A percentile compares a stretch with the other conserved stretches of the same genome.
phyloP scores from a whole-genome alignment of 2,797 vertebrate genomes.

The Peromyscus nudipes region DNA sequence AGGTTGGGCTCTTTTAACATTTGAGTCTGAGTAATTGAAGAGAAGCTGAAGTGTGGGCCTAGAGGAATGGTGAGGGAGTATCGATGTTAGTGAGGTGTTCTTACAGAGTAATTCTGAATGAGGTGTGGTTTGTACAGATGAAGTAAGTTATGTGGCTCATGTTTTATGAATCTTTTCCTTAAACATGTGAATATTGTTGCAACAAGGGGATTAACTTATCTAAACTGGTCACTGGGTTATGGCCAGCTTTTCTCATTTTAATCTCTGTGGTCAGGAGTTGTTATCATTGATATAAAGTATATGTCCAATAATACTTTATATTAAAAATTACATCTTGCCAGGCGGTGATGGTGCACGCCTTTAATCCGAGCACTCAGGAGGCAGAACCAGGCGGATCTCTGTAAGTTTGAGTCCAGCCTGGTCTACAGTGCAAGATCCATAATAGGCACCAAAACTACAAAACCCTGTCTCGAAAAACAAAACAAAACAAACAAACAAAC shows the following conservation, averaged over 20 bases:
- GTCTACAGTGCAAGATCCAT: too few species aligned
- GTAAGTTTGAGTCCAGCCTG: too few species aligned
- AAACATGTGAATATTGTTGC: neutral
- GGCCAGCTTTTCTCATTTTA: neutral
- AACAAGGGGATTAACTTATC: neutral
- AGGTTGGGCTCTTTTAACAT: neutral
- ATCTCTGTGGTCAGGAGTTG: neutral
- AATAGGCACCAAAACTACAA: too few species aligned
- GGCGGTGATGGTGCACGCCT: too few species aligned
- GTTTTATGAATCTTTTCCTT: neutral
- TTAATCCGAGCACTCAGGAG: too few species aligned
- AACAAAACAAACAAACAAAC: too few species aligned
- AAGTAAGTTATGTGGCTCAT: neutral
- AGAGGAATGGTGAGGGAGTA: neutral
- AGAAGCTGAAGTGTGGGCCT: neutral
- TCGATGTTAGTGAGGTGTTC: neutral
- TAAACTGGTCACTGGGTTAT: neutral
- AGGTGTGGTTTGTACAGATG: neutral
- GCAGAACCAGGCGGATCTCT: too few species aligned
- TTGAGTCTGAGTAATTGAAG: neutral
- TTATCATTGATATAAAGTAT: conserved; percentile 1
- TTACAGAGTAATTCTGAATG: neutral
- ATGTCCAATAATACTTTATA: neutral
- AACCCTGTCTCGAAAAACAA: too few species aligned
- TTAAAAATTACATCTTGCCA: neutral